These are phyloP conservation scores for Lontra canadensis DNA, from an alignment of 2,113 vertebrate genomes.

Conservation along the genomic window DNA sequence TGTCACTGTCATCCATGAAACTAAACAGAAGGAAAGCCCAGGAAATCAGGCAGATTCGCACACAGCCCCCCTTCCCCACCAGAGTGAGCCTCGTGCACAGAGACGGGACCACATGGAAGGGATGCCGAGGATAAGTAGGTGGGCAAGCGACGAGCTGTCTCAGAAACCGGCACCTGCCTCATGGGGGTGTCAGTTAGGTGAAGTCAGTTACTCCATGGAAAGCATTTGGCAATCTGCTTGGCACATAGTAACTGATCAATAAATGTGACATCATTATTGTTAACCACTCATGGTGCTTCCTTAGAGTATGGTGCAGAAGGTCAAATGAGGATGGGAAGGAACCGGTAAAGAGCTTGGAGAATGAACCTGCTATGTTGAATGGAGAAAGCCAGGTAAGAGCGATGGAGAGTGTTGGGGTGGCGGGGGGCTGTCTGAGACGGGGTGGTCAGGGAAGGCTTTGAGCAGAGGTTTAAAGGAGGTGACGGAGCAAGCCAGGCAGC, in stretches of 20 bases:
- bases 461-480: neutral
- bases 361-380: neutral
- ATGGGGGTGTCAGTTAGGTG: neutral
- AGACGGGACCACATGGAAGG: neutral
- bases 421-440: neutral
- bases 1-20: constrained; percentile 56
- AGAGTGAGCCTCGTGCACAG: fast-evolving
- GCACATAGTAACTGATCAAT: neutral
- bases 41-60: neutral
- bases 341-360: neutral
- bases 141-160: neutral
- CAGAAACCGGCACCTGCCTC: neutral
- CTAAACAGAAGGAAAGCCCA: constrained; percentile 68
- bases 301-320: neutral
- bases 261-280: neutral
- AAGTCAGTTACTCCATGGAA: neutral
- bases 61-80: neutral
- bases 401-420: neutral
- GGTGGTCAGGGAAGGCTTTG: neutral
- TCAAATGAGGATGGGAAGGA: neutral
- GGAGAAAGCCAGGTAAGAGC: neutral
- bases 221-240: neutral
- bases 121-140: too few relatives aligned
- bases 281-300: neutral
- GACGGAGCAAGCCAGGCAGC: neutral